A percentile compares a stretch with the other conserved stretches of the same genome.
Conservation (phyloP, 2,113 vertebrate species). For the Etheostoma cragini region DNA sequence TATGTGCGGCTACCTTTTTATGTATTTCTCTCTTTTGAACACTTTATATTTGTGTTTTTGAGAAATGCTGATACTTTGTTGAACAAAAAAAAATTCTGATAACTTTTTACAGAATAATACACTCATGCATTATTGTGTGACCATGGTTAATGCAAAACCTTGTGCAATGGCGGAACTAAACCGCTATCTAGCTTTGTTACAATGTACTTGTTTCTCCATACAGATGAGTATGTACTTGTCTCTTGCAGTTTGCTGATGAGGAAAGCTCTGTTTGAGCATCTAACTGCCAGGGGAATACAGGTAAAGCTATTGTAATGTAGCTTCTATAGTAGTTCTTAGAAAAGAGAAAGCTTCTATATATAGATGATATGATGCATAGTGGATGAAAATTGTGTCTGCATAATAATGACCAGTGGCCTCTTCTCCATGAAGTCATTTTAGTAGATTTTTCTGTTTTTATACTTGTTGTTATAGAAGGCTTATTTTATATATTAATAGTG, state of each 20-base stretch:
- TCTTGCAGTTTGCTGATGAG: constrained; percentile 94
- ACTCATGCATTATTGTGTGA: background rate
- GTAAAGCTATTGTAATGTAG: constrained; percentile 75
- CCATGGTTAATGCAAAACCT: background rate
- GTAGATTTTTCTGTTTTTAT: background rate
- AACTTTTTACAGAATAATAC: background rate
- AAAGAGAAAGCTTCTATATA: background rate
- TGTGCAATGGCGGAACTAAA: background rate
- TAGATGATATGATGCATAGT: background rate
- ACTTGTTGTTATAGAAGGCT: background rate
- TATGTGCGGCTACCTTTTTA: background rate
- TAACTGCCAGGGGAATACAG: constrained; percentile 96
- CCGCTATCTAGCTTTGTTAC: background rate
- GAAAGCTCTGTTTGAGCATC: constrained; percentile 94
- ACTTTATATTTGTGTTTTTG: background rate
- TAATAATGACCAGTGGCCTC: background rate
- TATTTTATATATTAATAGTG: background rate
- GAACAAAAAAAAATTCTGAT: background rate
- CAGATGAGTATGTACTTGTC: constrained; percentile 33
- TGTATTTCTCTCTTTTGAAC: background rate
- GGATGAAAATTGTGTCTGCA: background rate
- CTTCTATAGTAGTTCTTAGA: background rate
- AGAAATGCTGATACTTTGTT: background rate
- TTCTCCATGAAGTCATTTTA: background rate
- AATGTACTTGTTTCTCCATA: background rate